Percentiles rank a stretch among this genome's conserved stretches.
Evolutionary conservation across 2,797 vertebrate genomes (phyloP).

Genomic region (Xiphorhynchus erythropygius): DNA sequence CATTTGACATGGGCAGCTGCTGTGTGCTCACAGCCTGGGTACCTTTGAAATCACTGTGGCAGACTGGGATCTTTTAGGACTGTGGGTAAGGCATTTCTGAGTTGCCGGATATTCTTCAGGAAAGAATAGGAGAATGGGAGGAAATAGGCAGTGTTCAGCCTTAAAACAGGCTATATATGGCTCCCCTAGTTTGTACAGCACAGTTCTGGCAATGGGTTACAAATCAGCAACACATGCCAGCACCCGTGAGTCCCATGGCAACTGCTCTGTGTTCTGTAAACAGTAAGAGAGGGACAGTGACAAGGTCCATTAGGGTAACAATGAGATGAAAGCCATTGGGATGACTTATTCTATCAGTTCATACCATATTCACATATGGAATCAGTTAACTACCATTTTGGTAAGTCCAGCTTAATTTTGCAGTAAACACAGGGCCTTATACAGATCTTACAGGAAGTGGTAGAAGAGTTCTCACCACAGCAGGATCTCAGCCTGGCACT

Average conservation of each 20-base stretch:
- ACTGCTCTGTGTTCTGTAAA: neutral
- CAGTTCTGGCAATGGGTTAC: neutral
- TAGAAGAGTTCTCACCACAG: neutral
- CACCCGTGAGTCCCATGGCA: rapidly evolving
- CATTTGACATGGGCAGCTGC: neutral
- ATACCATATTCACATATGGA: neutral
- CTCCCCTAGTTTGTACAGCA: neutral
- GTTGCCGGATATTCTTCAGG: neutral
- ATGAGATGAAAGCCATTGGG: neutral
- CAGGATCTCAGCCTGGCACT: neutral
- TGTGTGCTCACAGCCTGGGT: neutral
- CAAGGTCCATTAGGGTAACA: neutral
- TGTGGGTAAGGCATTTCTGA: neutral
- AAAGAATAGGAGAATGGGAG: neutral
- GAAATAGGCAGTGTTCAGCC: neutral
- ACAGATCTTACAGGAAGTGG: neutral
- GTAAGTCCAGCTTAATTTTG: neutral
- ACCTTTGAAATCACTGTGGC: neutral
- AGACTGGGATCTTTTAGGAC: neutral
- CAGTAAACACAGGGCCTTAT: neutral
- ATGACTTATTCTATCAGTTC: neutral
- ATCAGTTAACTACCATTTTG: neutral
- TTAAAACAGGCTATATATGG: neutral
- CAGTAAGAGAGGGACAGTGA: neutral
- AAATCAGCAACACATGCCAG: neutral